Evolutionary conservation across 1,140 invertebrate species (phyloP).

Genomic region (Hyles euphorbiae): DNA sequence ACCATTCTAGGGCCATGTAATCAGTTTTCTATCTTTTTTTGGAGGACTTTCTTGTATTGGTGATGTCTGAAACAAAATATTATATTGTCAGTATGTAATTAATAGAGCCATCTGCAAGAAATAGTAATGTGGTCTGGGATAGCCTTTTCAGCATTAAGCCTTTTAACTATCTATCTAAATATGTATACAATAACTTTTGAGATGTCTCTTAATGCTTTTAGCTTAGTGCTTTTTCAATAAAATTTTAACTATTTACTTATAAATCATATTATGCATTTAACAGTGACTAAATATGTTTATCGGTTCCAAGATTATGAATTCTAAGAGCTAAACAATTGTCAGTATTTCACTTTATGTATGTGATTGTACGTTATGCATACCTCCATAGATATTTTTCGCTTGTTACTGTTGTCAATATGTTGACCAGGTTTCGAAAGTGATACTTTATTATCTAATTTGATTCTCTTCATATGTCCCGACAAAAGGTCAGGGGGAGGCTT

Average conservation of each 20-base stretch:
- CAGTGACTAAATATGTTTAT: too few relatives aligned
- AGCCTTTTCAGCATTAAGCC: too few relatives aligned
- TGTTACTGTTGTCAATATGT: constrained; percentile 24
- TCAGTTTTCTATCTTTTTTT: constrained; percentile 53
- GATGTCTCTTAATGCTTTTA: too few relatives aligned
- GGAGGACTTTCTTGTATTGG: constrained; percentile 32
- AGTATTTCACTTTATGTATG: not conserved
- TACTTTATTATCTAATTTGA: constrained; percentile 44
- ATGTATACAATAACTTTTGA: too few relatives aligned
- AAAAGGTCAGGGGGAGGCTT: constrained; percentile 54
- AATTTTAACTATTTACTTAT: too few relatives aligned
- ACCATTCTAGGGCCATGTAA: constrained; percentile 45
- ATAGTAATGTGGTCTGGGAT: not conserved
- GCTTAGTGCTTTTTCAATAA: too few relatives aligned
- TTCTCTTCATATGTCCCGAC: constrained; percentile 55
- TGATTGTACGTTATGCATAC: constrained; percentile 1
- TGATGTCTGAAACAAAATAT: too few relatives aligned
- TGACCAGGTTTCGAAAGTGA: constrained; percentile 13
- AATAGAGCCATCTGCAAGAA: constrained; percentile 32
- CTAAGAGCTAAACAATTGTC: not conserved
- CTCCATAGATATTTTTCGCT: constrained; percentile 52
- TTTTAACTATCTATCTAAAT: too few relatives aligned
- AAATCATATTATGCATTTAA: too few relatives aligned
- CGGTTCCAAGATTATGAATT: too few relatives aligned
- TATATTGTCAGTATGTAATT: not conserved